A percentile compares a stretch with the other conserved stretches of the same genome.
phyloP scores from a whole-genome alignment of 2,888 invertebrate genomes.

The Thereva unica region DNA sequence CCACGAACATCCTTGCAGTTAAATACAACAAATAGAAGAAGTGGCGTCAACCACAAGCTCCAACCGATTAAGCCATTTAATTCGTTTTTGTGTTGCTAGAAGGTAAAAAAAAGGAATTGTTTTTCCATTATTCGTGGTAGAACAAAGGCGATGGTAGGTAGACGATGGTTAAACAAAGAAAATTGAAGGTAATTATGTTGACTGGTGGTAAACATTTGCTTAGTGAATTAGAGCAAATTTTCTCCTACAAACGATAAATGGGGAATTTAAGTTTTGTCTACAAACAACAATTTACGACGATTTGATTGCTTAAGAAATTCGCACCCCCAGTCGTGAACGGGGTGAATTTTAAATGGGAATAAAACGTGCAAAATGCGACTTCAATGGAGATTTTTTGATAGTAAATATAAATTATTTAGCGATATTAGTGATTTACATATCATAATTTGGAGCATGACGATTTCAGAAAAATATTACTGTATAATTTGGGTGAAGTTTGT shows the following conservation, averaged over 20 bases:
- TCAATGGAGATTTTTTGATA: background rate
- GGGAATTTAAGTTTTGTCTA: background rate
- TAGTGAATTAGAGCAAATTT: slow-evolving; percentile 35
- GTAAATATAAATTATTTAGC: too few species aligned
- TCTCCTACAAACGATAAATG: background rate
- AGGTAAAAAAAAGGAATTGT: too few species aligned
- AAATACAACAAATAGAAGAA: slow-evolving; percentile 4
- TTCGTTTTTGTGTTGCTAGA: too few species aligned
- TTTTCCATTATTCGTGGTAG: too few species aligned
- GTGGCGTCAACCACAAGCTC: background rate
- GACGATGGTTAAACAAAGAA: background rate
- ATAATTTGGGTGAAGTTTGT: too few species aligned
- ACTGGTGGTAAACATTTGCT: slow-evolving; percentile 32
- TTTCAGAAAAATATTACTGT: too few species aligned
- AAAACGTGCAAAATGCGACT: too few species aligned
- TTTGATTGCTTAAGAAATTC: background rate
- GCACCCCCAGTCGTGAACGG: background rate
- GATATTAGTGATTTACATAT: too few species aligned
- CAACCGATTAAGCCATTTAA: background rate
- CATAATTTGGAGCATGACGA: too few species aligned
- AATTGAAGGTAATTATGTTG: slow-evolving; percentile 25
- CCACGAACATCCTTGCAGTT: background rate
- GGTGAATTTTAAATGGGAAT: background rate
- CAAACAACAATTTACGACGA: slow-evolving; percentile 7
- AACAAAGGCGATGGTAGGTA: background rate